phyloP scores from a whole-genome alignment of 2,797 vertebrate genomes.

The Poeciliopsis infans region DNA sequence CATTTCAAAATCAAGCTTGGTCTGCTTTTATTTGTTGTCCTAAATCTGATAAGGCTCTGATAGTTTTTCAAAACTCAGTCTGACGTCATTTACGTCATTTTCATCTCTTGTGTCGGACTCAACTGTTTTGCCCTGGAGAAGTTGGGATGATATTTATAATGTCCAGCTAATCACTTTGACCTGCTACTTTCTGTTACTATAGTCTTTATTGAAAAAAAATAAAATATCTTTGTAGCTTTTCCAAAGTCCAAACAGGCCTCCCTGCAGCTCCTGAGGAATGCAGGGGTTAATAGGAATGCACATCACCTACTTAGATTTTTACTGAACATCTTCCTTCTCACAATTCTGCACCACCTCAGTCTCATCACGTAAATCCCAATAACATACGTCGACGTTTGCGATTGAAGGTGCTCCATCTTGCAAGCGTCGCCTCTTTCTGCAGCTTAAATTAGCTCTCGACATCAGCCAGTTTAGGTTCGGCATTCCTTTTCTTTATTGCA shows the following conservation, averaged over 20 bases:
- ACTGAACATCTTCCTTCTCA: background rate
- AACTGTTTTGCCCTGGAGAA: background rate
- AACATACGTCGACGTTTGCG: background rate
- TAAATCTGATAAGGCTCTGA: background rate
- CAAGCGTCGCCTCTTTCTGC: constrained; percentile 8
- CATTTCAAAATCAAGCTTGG: background rate
- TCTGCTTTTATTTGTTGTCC: background rate
- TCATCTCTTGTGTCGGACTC: background rate
- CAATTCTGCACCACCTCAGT: background rate
- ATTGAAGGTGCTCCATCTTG: background rate
- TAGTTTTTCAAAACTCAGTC: background rate
- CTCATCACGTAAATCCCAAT: background rate
- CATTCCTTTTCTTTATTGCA: constrained; percentile 51
- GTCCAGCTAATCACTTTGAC: background rate
- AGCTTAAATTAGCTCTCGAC: constrained; percentile 13
- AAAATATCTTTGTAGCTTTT: background rate
- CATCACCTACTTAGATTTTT: background rate
- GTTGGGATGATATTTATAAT: background rate
- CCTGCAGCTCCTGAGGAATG: background rate
- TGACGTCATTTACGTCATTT: background rate
- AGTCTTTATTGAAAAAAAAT: background rate
- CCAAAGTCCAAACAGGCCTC: background rate
- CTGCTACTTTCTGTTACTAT: background rate
- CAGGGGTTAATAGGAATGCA: background rate
- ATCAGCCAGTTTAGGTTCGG: constrained; percentile 8